A percentile compares a stretch with the other conserved stretches of the same genome.
phyloP scores from a whole-genome alignment of 2,113 vertebrate species.

The Pterocles orientalis region DNA sequence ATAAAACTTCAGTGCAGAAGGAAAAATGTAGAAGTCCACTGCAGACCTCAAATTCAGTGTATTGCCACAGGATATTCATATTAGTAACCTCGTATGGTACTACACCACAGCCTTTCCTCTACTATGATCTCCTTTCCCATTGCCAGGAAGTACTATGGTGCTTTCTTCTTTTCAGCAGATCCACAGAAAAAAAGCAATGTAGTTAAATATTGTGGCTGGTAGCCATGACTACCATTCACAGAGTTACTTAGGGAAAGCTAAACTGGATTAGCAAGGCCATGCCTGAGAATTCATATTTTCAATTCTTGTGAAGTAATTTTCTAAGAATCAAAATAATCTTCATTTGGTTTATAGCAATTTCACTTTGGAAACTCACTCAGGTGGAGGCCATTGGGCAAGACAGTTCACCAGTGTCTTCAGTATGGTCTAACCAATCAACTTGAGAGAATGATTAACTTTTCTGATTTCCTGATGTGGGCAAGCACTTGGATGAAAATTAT shows the following conservation, averaged over 20 bases:
- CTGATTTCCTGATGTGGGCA: background rate
- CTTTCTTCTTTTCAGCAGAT: background rate
- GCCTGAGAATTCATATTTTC: background rate
- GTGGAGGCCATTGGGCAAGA: background rate
- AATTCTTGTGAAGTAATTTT: background rate
- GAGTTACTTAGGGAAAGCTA: background rate
- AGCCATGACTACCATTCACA: background rate
- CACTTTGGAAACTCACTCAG: background rate
- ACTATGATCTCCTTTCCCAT: background rate
- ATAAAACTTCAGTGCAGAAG: background rate
- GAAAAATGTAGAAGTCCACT: background rate
- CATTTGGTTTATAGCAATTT: background rate
- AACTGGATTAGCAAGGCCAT: background rate
- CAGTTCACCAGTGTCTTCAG: background rate
- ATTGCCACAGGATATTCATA: background rate
- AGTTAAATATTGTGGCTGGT: background rate
- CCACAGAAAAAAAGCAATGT: background rate
- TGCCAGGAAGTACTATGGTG: accelerated
- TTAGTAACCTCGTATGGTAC: background rate
- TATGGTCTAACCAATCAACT: background rate
- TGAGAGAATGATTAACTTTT: background rate
- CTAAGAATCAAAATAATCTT: background rate
- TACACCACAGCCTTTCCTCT: background rate
- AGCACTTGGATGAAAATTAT: background rate
- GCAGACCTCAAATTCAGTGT: background rate